Conservation (phyloP, 2,888 invertebrate genomes). For the Leptopilina myrica region DNA sequence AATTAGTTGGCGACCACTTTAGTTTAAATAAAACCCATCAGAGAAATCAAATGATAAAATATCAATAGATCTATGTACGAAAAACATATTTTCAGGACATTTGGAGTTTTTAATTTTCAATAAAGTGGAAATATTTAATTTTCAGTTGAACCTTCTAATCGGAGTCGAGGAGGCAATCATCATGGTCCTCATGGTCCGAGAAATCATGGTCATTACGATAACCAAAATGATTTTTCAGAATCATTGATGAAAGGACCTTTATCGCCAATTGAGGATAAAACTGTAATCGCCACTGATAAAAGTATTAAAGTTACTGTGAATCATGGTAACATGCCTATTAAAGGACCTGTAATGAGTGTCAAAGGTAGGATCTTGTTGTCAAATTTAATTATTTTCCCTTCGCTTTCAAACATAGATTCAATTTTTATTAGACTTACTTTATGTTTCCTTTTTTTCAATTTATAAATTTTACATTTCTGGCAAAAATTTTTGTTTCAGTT, state of each 20-base stretch:
- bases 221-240: conserved; percentile 59
- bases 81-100: no score
- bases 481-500: no score
- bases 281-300: conserved; percentile 65
- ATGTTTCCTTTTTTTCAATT: no score
- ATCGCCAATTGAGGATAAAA: conserved; percentile 62
- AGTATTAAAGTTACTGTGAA: conserved; percentile 68
- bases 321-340: conserved; percentile 59
- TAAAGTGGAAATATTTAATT: not conserved
- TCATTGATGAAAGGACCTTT: conserved; percentile 51
- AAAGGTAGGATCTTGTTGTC: conserved; percentile 63
- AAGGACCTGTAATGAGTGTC: conserved; percentile 71
- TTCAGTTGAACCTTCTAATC: conserved; percentile 61
- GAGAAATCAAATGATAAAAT: no score
- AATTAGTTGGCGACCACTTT: no score
- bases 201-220: conserved; percentile 61
- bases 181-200: conserved; percentile 61
- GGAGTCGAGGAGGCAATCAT: conserved; percentile 59
- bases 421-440: not conserved
- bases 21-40: no score
- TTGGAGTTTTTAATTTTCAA: not conserved
- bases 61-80: no score
- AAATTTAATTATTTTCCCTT: not conserved
- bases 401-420: not conserved
- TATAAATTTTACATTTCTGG: no score